phyloP scores from a whole-genome alignment of 1,140 invertebrate genomes.

The Orius insidiosus region DNA sequence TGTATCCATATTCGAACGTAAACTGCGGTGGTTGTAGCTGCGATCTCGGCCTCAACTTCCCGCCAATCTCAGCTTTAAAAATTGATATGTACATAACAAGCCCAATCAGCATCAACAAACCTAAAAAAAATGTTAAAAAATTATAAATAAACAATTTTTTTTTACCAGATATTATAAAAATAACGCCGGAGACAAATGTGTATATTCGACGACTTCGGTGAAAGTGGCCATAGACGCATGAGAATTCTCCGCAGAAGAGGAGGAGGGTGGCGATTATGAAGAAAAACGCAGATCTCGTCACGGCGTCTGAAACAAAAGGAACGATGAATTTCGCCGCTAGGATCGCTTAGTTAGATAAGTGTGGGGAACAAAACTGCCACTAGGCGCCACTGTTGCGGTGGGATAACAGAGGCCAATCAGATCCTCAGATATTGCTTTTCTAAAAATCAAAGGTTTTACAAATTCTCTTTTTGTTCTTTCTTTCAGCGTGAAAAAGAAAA shows the following conservation, averaged over 20 bases:
- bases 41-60: constrained; percentile 62
- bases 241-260: constrained; percentile 41
- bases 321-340: too few species aligned
- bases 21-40: constrained; percentile 58
- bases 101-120: constrained; percentile 70
- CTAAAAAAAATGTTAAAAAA: constrained; percentile 29
- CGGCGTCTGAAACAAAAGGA: constrained; percentile 38
- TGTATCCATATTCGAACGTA: constrained; percentile 71
- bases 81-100: constrained; percentile 85
- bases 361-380: too few species aligned
- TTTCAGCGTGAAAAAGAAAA: too few species aligned
- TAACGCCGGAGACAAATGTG: constrained; percentile 45
- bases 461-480: too few species aligned
- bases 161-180: constrained; percentile 54
- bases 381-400: too few species aligned
- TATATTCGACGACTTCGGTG: constrained; percentile 36
- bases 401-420: too few species aligned
- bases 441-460: too few species aligned
- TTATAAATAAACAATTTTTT: too few species aligned
- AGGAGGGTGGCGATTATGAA: constrained; percentile 40
- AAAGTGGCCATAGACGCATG: constrained; percentile 39
- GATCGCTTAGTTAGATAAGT: too few species aligned
- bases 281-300: constrained; percentile 47
- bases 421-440: too few species aligned
- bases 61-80: constrained; percentile 75